Percentiles rank a stretch among this genome's conserved stretches.
Conservation (phyloP, 2,797 vertebrate species). For the Pangasius sanitwongsei region DNA sequence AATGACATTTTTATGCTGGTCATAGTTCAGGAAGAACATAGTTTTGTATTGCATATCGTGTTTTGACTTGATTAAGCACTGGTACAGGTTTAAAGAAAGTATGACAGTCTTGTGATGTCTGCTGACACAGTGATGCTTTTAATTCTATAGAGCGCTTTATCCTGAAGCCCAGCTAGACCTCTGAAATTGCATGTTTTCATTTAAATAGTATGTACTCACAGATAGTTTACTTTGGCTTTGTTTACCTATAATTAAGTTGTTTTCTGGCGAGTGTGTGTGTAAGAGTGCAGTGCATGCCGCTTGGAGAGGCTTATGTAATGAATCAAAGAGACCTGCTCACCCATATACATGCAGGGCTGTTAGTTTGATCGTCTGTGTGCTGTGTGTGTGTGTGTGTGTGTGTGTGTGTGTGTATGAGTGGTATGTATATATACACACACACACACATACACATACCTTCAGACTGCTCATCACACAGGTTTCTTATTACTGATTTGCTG, state of each 20-base stretch:
- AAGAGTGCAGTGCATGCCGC: neutral
- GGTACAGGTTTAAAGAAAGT: neutral
- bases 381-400: too few relatives aligned
- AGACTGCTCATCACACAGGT: neutral
- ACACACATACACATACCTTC: neutral
- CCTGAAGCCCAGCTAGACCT: conserved; percentile 7
- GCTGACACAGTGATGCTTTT: conserved; percentile 15
- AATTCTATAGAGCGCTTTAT: conserved; percentile 14
- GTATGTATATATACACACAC: neutral
- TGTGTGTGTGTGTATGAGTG: too few relatives aligned
- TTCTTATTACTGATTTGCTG: neutral
- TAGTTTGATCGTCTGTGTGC: neutral
- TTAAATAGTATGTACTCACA: conserved; percentile 21
- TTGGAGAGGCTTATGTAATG: neutral
- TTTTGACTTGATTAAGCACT: neutral
- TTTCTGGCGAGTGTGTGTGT: conserved; percentile 9
- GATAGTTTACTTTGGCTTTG: conserved; percentile 17
- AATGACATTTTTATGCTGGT: neutral
- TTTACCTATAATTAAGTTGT: conserved; percentile 43
- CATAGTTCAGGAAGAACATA: neutral
- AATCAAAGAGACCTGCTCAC: neutral
- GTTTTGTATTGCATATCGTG: neutral
- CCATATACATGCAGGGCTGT: neutral
- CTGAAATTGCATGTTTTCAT: conserved; percentile 46
- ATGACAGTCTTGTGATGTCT: conserved; percentile 20